Evolutionary conservation across 2,113 vertebrate genomes (phyloP).

Genomic region (Mus musculus): DNA sequence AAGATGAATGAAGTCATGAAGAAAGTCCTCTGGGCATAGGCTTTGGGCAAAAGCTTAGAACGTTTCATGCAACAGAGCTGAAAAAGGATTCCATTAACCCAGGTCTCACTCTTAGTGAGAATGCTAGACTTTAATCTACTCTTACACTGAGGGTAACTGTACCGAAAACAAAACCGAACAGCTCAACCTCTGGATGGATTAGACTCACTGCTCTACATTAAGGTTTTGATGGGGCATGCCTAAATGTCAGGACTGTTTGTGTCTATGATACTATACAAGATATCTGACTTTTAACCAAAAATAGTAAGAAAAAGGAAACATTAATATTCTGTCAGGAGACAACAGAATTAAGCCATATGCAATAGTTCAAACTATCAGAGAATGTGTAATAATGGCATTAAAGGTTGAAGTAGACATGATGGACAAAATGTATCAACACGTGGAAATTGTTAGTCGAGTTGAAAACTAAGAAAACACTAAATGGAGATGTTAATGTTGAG

Average conservation of each 20-base stretch:
- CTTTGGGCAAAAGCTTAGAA: not conserved
- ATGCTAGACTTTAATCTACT: not conserved
- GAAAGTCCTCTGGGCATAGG: not conserved
- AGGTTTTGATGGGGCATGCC: not conserved
- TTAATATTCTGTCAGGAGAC: not conserved
- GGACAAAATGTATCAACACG: not conserved
- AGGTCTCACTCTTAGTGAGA: not conserved
- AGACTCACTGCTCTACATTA: not conserved
- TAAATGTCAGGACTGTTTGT: not conserved
- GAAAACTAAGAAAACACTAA: not conserved
- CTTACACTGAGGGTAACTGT: not conserved
- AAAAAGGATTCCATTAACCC: not conserved
- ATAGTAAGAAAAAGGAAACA: not conserved
- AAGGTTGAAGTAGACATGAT: not conserved
- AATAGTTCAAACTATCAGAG: not conserved
- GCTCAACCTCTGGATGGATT: not conserved
- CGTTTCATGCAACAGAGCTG: not conserved
- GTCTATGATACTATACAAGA: not conserved
- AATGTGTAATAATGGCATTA: slow-evolving; percentile 22
- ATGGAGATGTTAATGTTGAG: not conserved
- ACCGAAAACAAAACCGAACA: not conserved
- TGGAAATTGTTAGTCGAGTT: not conserved
- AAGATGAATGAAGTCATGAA: not conserved
- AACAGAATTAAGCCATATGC: slow-evolving; percentile 18
- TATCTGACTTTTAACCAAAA: slow-evolving; percentile 19